phyloP scores from a whole-genome alignment of 2,888 invertebrate species.

The Apantesis nais region DNA sequence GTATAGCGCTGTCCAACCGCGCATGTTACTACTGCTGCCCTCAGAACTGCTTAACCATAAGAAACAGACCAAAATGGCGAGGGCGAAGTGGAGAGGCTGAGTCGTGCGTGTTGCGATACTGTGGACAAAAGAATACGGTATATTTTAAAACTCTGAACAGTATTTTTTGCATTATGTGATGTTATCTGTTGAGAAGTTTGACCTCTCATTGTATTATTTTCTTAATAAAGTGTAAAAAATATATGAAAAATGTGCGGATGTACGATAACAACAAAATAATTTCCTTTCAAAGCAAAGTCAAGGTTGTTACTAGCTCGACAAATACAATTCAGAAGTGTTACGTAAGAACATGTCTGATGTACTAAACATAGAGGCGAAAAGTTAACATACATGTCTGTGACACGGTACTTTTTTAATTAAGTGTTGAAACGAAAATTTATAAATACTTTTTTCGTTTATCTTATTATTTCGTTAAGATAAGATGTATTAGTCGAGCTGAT shows the following conservation, averaged over 20 bases:
- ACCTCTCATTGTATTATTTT: background rate
- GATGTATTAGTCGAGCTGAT: background rate
- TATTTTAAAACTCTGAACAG: background rate
- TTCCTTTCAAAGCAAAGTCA: background rate
- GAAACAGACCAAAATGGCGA: conserved; percentile 85
- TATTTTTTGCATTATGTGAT: background rate
- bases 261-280: background rate
- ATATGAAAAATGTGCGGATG: background rate
- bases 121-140: conserved; percentile 58
- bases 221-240: background rate
- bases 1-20: conserved; percentile 88
- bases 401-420: background rate
- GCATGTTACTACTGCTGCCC: conserved; percentile 57
- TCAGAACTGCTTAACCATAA: conserved; percentile 70
- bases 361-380: background rate
- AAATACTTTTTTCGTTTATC: background rate
- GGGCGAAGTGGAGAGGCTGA: conserved; percentile 91
- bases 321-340: background rate
- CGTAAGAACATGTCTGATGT: background rate
- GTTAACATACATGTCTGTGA: background rate
- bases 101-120: conserved; percentile 90
- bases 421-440: background rate
- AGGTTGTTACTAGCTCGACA: background rate
- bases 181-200: background rate
- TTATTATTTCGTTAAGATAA: background rate